Evolutionary conservation across 2,113 vertebrate species (phyloP).

Genomic region (Gobio gobio): DNA sequence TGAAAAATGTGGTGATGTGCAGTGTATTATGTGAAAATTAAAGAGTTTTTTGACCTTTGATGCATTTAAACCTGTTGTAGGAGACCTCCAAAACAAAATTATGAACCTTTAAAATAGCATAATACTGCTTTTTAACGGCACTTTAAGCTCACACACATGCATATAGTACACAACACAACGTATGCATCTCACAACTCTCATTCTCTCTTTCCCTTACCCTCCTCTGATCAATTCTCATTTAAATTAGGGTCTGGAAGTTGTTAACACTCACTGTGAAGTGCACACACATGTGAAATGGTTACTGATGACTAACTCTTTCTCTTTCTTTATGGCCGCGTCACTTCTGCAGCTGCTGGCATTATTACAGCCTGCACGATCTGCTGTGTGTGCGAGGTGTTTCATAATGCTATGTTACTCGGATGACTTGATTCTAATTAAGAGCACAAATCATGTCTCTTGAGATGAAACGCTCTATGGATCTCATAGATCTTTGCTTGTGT

Average conservation of each 20-base stretch:
- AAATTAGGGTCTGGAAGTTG: constrained; percentile 42
- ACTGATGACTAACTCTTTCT: constrained; percentile 36
- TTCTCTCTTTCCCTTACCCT: not conserved
- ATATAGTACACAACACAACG: not conserved
- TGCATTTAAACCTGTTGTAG: too few relatives aligned
- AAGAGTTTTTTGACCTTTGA: too few relatives aligned
- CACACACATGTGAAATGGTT: constrained; percentile 41
- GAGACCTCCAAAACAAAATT: too few relatives aligned
- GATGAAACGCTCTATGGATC: constrained; percentile 2
- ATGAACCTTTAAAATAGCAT: too few relatives aligned
- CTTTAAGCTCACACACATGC: not conserved
- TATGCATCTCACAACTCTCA: not conserved
- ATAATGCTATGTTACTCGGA: constrained; percentile 11
- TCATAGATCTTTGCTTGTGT: not conserved
- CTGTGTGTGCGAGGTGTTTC: constrained; percentile 7
- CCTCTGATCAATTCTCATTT: constrained; percentile 42
- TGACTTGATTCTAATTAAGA: constrained; percentile 37
- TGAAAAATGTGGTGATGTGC: too few relatives aligned
- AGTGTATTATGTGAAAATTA: too few relatives aligned
- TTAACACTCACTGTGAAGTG: constrained; percentile 30
- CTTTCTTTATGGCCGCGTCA: constrained; percentile 26
- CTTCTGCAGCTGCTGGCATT: constrained; percentile 30
- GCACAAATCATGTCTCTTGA: constrained; percentile 35
- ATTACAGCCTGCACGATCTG: not conserved
- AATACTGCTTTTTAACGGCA: too few relatives aligned